Percentiles rank a stretch among this genome's conserved stretches.
These are phyloP conservation scores for Drosophila yakuba DNA, from an alignment of 1,140 invertebrate genomes.

Conservation along the genomic window DNA sequence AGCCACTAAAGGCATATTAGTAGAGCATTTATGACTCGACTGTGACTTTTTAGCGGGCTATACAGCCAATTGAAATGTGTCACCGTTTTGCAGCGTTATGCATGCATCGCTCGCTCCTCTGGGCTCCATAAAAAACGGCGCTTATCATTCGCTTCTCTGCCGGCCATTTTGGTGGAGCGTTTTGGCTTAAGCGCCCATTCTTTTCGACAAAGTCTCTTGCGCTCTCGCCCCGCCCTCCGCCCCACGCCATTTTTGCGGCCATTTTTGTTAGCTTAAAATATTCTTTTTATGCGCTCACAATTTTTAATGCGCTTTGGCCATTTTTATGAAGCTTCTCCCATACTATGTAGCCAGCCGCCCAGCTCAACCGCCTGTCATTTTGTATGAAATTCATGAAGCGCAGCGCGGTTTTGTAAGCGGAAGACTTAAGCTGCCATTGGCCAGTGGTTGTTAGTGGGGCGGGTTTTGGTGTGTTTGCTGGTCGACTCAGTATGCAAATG, in stretches of 20 bases:
- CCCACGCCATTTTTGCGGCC: constrained; percentile 11
- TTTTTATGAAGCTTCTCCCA: constrained; percentile 55
- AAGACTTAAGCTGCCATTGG: constrained; percentile 49
- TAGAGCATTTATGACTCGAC: constrained; percentile 13
- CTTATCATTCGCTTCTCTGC: constrained; percentile 41
- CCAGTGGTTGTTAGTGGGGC: not conserved
- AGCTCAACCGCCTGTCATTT: constrained; percentile 37
- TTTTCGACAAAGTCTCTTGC: constrained; percentile 5
- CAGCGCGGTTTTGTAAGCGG: constrained; percentile 59
- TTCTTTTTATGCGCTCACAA: constrained; percentile 72
- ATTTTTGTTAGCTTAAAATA: constrained; percentile 64
- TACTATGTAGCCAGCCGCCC: not conserved
- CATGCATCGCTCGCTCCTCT: constrained; percentile 29
- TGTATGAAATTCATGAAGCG: constrained; percentile 70
- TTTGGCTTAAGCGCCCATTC: constrained; percentile 63
- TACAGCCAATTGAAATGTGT: constrained; percentile 71
- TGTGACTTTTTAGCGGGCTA: not conserved
- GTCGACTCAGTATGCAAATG: constrained; percentile 40
- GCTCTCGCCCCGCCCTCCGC: not conserved
- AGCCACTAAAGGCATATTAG: too few species aligned
- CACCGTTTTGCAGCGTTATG: constrained; percentile 63
- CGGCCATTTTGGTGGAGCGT: constrained; percentile 50
- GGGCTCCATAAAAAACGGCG: constrained; percentile 42
- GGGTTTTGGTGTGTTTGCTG: not conserved
- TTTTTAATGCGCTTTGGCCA: constrained; percentile 77